These are phyloP conservation scores for Colletes collaris DNA, from an alignment of 2,888 invertebrate species.

Conservation along the genomic window DNA sequence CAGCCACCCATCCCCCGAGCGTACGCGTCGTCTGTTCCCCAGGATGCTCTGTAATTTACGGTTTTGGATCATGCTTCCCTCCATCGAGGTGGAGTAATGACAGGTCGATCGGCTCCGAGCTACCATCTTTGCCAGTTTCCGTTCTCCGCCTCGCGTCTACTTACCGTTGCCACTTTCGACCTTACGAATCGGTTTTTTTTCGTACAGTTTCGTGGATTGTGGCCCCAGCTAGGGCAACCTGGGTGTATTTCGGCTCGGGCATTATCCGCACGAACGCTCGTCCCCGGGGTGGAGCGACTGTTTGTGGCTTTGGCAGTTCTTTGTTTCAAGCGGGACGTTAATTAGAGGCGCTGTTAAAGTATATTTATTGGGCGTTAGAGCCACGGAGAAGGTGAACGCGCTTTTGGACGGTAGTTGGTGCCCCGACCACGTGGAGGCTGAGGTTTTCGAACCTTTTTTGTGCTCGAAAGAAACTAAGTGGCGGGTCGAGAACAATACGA, in stretches of 20 bases:
- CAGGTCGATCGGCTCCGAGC: conserved; percentile 66
- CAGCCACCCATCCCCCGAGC: background rate
- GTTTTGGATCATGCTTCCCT: conserved; percentile 66
- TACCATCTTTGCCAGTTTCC: conserved; percentile 64
- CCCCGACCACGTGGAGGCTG: too few relatives aligned
- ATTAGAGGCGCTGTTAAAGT: background rate
- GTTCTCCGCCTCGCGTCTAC: conserved; percentile 46
- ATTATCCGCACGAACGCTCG: conserved; percentile 24
- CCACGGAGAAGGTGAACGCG: too few relatives aligned
- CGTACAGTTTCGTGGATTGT: background rate
- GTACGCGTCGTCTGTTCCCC: conserved; percentile 32
- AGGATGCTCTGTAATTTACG: conserved; percentile 66
- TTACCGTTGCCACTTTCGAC: conserved; percentile 61
- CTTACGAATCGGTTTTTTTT: conserved; percentile 36
- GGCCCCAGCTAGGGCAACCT: background rate
- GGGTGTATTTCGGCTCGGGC: background rate
- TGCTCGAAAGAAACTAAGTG: too few relatives aligned
- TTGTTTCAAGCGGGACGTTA: too few relatives aligned
- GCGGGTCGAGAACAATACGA: too few relatives aligned
- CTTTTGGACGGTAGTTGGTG: too few relatives aligned
- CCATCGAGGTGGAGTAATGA: conserved; percentile 71
- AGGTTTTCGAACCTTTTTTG: too few relatives aligned
- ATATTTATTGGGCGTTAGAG: background rate
- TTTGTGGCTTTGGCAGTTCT: background rate
- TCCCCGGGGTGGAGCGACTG: background rate